Base-by-base conservation (phyloP, 2,113 vertebrate genomes). In the Symphodus melops region DNA sequence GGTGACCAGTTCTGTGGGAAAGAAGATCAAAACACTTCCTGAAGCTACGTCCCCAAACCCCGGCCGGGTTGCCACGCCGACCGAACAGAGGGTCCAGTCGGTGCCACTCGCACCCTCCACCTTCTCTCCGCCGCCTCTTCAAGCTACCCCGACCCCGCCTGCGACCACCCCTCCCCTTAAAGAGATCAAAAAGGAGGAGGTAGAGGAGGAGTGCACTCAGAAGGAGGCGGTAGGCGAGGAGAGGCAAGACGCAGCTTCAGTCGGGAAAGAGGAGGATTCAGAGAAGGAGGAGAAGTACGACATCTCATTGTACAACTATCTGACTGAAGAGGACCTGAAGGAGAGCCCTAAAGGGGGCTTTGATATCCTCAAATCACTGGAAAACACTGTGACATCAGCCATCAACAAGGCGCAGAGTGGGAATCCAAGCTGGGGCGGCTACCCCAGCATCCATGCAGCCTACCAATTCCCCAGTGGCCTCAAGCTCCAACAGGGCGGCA, bases 351-450 rank as follows among this genome's bases (percentile, higher is more conserved):
- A 98, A 88, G 96, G 97, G 0, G 97, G 97, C 0, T 90, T 99
- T 13, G 98, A 99, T 90, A 99, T 99, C 79, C 93, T 99, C 8
- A 99, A 99, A 87, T 99, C 97, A 66, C 92, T 99, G 46, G 98
- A 99, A 92, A 98, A 98, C 86, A 99, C 98, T 0, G 98, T 99
- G 76, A 96, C 97, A 0, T 97, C 97, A 1, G 98, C 98, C 39
- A 99, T 99, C 89, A 98, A 97, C 89, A 99, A 99, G 92, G 98
- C 98, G 36, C 98, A 99, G 94, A 98, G 97, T 39, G 98, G 97
- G 66, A 96, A 97, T 2, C 96, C 97, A 3, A 98, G 96, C 87
- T 99, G 98, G 98, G 97, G 98, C 1, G 98, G 98, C 70, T 99
- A 99, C 81, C 96, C 96, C 25, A 99, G 98, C 90, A 99, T 99